Base-by-base conservation (phyloP, 2,797 vertebrate genomes). In the Toxotes lorentzi region DNA sequence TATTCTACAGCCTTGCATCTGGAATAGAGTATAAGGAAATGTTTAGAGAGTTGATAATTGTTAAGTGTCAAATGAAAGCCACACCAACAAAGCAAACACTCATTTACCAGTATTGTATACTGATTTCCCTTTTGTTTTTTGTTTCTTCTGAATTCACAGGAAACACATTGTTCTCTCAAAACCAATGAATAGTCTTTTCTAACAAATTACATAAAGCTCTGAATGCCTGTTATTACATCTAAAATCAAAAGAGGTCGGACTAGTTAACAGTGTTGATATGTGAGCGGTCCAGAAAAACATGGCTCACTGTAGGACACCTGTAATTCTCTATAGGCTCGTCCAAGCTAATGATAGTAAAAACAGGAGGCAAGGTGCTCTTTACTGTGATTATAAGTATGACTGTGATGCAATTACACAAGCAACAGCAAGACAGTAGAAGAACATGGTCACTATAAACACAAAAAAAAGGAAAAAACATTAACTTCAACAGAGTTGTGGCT, bases 321-420 rank as follows among this genome's bases (percentile, higher is more conserved):
- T 58, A 59, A 59, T 72, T 32, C 17, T 69, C 17, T 53, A 13
- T 5, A 45, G 12, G 34, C 1, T 14, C 34, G 21, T 43, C 5
- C 17, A 51, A 35, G 30, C 17, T 61, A 66, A 67, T 77, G 38
- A 79, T 23, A 77, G 38, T 12, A 58, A 63, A 27, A 67, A n/a
- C n/a, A 50, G 35, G 30, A 56, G 4, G 41, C 41, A 64, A 30
- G 4, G 17, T 30, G 43, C 32, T 65, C 10, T 66, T 61, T 32
- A 59, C 27, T 75, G 43, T 56, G n/a, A 79, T 79, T 57, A 70
- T 3, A 70, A 9, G 71, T 47, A 9, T 30, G 34, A 81, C 50
- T 57, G 6, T 30, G 14, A 58, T 40, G n/a, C 21, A 43, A 51
- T 38, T 21, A 43, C 38, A 76, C 2, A 7, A 48, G 21, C 23